A percentile compares a stretch with the other conserved stretches of the same genome.
Conservation (phyloP, 2,113 vertebrate species). For the Tetrax tetrax region DNA sequence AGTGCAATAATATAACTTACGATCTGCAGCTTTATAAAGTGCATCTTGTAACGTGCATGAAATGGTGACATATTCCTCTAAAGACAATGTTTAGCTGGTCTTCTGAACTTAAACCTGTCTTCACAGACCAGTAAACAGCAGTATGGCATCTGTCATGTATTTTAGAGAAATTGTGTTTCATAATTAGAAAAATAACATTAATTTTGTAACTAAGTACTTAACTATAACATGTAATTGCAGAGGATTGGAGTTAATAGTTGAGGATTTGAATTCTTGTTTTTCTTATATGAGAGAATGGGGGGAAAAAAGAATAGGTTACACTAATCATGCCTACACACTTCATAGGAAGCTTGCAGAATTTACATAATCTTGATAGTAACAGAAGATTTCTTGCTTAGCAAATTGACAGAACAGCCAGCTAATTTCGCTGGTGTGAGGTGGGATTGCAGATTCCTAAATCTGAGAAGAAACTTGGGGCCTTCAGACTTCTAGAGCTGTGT, state of each 20-base stretch:
- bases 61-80: neutral
- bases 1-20: neutral
- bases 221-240: neutral
- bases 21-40: neutral
- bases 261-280: neutral
- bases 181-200: neutral
- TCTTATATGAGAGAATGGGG: neutral
- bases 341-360: neutral
- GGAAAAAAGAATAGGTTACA: neutral
- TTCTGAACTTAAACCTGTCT: neutral
- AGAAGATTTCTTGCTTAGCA: neutral
- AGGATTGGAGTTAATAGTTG: neutral
- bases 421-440: neutral
- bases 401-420: neutral
- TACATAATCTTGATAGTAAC: neutral
- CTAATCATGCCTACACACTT: neutral
- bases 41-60: neutral
- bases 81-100: neutral
- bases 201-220: neutral
- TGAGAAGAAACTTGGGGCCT: neutral
- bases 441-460: neutral
- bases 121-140: neutral
- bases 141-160: neutral
- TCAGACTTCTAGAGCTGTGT: neutral
- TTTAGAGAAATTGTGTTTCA: neutral